Base-by-base conservation (phyloP, 2,113 vertebrate species). In the Peromyscus leucopus region DNA sequence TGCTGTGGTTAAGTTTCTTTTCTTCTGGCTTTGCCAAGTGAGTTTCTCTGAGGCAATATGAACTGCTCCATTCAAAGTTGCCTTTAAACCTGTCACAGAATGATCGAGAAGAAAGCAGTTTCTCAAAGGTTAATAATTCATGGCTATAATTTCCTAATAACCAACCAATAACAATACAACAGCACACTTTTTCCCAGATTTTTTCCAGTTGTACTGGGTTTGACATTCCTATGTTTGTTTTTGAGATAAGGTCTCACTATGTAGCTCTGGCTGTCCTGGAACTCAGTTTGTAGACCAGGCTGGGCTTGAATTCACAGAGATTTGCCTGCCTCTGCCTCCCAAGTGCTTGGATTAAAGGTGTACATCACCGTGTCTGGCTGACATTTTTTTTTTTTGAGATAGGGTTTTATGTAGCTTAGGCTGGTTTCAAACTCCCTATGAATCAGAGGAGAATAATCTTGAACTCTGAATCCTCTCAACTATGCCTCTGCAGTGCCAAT, bases 111-210 rank as follows among this genome's bases (percentile, higher is more conserved):
- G 72, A 97, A 94, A 89, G 69, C 72, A 90, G n/a, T 97, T 90
- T 97, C 95, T 95, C 90, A 96, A 92, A 92, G 80, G 90, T 93
- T 97, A 97, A 97, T 97, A 96, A 94, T 96, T 94, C 90, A 71
- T 93, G 67, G 55, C 72, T 92, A 13, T 96, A 92, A 94, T 97
- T 96, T 97, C 84, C 89, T 93, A 79, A 91, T 96, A 97, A 91
- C 86, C 61, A 97, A 91, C 78, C 55, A 72, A 80, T 93, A 84
- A 91, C 63, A 93, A 69, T 39, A 94, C 42, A 86, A 46, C 80
- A 83, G 84, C 75, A 94, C 57, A 80, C 63, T 78, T 97, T 96
- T 84, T 90, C 93, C 75, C 61, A 65, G 93, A 95, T 42, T 93
- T 95, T 94, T 90, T 94, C 95, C 82, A 22, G 8, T 95, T 95